A percentile compares a stretch with the other conserved stretches of the same genome.
Conservation (phyloP, 1,140 invertebrate genomes). For the Bombus cullumanus region DNA sequence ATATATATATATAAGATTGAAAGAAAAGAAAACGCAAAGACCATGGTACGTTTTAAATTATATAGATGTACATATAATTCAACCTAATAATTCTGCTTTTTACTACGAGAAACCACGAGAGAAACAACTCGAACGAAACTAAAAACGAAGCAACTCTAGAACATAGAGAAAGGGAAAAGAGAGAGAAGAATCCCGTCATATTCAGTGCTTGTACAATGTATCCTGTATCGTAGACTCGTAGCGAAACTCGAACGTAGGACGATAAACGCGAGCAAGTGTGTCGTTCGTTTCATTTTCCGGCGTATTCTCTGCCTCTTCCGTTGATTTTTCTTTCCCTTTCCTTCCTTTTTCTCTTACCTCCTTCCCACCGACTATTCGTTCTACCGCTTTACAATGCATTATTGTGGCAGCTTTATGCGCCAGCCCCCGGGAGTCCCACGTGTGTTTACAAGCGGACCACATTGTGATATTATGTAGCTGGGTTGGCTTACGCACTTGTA, state of each 20-base stretch:
- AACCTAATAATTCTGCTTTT: no score
- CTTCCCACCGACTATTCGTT: neutral
- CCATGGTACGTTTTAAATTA: no score
- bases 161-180: neutral
- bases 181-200: neutral
- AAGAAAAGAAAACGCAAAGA: no score
- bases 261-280: neutral
- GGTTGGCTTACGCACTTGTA: neutral
- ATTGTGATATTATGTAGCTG: constrained; percentile 19
- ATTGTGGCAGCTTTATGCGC: constrained; percentile 20
- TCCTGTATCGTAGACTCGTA: neutral
- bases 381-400: neutral
- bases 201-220: neutral
- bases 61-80: no score
- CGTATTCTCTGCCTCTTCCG: neutral
- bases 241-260: neutral
- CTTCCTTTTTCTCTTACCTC: neutral
- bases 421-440: neutral
- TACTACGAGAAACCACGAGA: neutral
- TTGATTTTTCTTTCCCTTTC: neutral
- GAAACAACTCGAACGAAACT: neutral
- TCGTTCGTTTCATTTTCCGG: constrained; percentile 9
- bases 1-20: no score
- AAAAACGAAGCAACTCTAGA: neutral
- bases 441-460: constrained; percentile 17